A percentile compares a stretch with the other conserved stretches of the same genome.
Conservation (phyloP, 2,113 vertebrate genomes). For the Chitala chitala region DNA sequence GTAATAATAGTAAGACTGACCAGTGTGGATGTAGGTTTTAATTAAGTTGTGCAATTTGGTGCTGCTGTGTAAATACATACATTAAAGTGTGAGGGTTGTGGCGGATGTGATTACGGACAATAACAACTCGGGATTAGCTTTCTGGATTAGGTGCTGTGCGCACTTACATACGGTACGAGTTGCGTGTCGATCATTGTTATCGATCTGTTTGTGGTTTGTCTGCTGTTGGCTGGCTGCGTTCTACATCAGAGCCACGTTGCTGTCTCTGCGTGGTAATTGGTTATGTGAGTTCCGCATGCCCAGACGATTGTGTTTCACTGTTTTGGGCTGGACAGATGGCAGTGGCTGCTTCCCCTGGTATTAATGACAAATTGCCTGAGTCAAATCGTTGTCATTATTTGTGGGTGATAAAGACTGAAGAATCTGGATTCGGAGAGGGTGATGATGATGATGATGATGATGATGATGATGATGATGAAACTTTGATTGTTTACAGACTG, state of each 20-base stretch:
- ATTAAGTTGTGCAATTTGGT: constrained; percentile 3
- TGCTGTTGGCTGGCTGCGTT: not conserved
- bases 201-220: constrained; percentile 7
- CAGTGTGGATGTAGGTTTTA: not conserved
- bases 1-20: not conserved
- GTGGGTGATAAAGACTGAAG: not conserved
- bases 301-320: not conserved
- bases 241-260: not conserved
- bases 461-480: not conserved
- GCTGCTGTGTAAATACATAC: not conserved
- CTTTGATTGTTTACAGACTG: not conserved
- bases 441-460: no score
- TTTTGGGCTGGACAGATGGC: constrained; percentile 15
- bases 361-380: constrained; percentile 14
- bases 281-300: not conserved
- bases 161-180: not conserved
- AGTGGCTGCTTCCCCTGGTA: constrained; percentile 7
- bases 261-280: not conserved
- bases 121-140: not conserved
- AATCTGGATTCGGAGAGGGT: not conserved
- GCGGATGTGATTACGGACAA: not conserved
- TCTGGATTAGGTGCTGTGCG: not conserved
- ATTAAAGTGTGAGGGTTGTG: not conserved
- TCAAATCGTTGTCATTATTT: constrained; percentile 7
- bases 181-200: not conserved